Conservation (phyloP, 2,797 vertebrate genomes). For the Aplochiton taeniatus region DNA sequence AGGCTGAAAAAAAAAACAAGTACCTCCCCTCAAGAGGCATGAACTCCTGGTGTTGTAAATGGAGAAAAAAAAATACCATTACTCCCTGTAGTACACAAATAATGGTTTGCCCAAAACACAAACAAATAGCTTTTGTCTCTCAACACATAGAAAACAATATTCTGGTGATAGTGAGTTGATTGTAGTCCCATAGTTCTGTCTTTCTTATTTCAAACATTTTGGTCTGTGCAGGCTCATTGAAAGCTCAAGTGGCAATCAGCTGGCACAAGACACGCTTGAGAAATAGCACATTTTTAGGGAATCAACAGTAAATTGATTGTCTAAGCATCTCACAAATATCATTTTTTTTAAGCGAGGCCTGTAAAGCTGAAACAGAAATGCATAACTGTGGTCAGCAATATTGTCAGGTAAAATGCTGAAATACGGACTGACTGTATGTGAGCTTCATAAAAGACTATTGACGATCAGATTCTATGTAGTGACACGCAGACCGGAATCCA, state of each 20-base stretch:
- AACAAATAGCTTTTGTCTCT: too few relatives aligned
- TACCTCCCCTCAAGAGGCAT: too few relatives aligned
- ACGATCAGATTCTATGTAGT: too few relatives aligned
- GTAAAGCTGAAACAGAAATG: not conserved
- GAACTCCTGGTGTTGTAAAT: too few relatives aligned
- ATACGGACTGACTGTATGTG: too few relatives aligned
- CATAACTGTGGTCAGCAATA: not conserved
- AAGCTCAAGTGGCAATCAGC: constrained; percentile 24
- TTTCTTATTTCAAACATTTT: not conserved
- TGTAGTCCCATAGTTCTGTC: constrained; percentile 3
- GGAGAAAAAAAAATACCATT: too few relatives aligned
- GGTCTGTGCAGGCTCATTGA: not conserved
- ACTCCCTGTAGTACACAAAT: too few relatives aligned
- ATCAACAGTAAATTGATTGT: not conserved
- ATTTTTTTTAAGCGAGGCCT: not conserved
- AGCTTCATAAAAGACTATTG: too few relatives aligned
- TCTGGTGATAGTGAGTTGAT: constrained; percentile 19
- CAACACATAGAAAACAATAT: constrained; percentile 1
- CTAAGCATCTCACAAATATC: not conserved
- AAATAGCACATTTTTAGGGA: not conserved
- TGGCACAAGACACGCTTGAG: constrained; percentile 3
- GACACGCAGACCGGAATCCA: too few relatives aligned
- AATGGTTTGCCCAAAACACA: too few relatives aligned
- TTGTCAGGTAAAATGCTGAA: not conserved
- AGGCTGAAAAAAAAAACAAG: not conserved